Evolutionary conservation across 2,888 invertebrate species (phyloP), one percentile per base, ranked within the genome.

Genomic region (Xestoiulus laeticollis): DNA sequence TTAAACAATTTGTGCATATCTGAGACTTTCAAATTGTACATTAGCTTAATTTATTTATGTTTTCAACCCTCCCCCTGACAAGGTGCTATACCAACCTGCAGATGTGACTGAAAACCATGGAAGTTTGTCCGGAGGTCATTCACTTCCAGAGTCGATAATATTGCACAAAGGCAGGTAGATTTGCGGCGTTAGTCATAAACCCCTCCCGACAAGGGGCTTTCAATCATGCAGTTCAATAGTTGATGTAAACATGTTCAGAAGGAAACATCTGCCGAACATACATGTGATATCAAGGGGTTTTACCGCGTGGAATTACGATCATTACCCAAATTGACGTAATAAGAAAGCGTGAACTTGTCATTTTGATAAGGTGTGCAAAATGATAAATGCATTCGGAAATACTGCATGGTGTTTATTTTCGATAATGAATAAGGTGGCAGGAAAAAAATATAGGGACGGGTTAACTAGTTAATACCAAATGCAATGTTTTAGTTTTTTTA

Each of bases 31-130:
- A 59, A 4, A 22, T 59, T 4, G 22, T 22, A 6, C 59, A 59
- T 59, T 59, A 22, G 59, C 59, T 59, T 59, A 59, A 59, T 59
- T 59, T 59, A 59, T 59, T 59, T 16, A 59, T 59, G 59, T n/a
- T 0, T 12, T 4, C 22, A 59, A 22, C 59, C 4, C n/a, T n/a
- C 6, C 59, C 22, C 59, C 59, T 59, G 6, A 10, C 22, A 5
- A 22, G 59, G 5, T 59, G 59, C 59, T 6, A 59, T 6, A 59
- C 22, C 59, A 59, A 59, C 59, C 59, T 59, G 59, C 4, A 22
- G 22, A n/a, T 59, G 59, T 22, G n/a, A 22, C 22, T 16, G 16
- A n/a, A n/a, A 59, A 22, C 59, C 22, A 22, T 59, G 59, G 59
- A 53, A 59, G 59, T n/a, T 59, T 3, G 59, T 59, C 14, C n/a